Conservation (phyloP, 2,113 vertebrate species). For the Grammomys surdaster region DNA sequence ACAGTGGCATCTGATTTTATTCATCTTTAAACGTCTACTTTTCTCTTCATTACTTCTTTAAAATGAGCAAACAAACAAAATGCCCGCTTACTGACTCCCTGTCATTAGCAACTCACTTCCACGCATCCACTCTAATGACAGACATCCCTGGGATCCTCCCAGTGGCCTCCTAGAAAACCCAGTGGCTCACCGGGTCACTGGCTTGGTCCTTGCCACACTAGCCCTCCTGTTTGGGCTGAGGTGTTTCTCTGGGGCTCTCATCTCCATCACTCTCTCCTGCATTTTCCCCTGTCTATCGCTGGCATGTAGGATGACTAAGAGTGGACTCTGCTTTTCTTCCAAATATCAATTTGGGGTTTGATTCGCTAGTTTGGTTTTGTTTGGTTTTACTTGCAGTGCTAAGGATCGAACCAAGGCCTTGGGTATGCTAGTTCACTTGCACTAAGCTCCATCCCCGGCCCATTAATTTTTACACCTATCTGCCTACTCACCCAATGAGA, state of each 20-base stretch:
- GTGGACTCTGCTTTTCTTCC: not conserved
- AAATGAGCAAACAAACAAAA: not conserved
- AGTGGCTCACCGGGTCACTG: not conserved
- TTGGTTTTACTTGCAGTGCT: not conserved
- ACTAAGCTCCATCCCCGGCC: not conserved
- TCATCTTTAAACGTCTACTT: conserved; percentile 44
- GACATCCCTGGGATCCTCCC: not conserved
- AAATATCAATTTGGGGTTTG: not conserved
- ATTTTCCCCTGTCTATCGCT: not conserved
- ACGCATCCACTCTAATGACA: not conserved
- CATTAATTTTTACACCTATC: not conserved
- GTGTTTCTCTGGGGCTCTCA: not conserved
- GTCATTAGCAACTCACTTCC: not conserved
- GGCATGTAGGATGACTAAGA: not conserved
- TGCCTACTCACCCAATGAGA: not conserved
- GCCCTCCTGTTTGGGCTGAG: not conserved
- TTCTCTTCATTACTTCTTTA: not conserved
- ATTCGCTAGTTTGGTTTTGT: not conserved
- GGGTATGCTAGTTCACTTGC: not conserved
- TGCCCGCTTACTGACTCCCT: not conserved
- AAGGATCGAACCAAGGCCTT: not conserved
- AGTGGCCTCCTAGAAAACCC: not conserved
- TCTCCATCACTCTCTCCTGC: not conserved
- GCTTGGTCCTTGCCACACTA: not conserved
- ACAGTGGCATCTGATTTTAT: not conserved